Evolutionary conservation across 2,113 vertebrate species (phyloP).

Genomic region (Condylura cristata): DNA sequence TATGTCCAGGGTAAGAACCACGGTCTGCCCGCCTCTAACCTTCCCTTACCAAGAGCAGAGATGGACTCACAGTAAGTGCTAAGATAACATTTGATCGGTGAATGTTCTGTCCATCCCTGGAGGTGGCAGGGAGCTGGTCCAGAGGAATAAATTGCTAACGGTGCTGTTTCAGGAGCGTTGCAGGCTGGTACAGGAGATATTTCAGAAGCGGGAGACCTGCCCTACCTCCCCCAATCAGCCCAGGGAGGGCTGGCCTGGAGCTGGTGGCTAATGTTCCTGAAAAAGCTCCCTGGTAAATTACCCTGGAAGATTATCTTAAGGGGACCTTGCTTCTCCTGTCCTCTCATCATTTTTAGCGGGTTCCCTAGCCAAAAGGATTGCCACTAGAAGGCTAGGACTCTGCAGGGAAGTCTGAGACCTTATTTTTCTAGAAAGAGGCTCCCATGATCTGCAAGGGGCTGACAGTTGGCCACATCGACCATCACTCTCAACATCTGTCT

Average conservation of each 20-base stretch:
- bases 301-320: conserved; percentile 37
- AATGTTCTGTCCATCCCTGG: neutral
- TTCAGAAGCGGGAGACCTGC: conserved; percentile 46
- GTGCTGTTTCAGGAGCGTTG: neutral
- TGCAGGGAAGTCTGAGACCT: neutral
- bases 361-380: neutral
- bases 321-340: neutral
- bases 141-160: conserved; percentile 30
- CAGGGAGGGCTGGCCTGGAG: conserved; percentile 65
- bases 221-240: conserved; percentile 64
- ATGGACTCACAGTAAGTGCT: neutral
- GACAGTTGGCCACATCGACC: neutral
- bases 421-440: neutral
- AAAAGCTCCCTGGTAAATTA: conserved; percentile 22
- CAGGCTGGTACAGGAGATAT: conserved; percentile 16
- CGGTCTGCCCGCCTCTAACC: neutral
- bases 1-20: neutral
- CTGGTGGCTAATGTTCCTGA: conserved; percentile 47
- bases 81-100: conserved; percentile 19
- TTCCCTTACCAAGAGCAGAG: neutral
- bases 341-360: neutral
- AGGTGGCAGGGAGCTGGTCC: neutral
- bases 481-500: neutral
- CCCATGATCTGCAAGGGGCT: neutral
- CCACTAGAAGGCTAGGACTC: neutral